Conservation (phyloP, 2,888 invertebrate species). For the Dioctria linearis region DNA sequence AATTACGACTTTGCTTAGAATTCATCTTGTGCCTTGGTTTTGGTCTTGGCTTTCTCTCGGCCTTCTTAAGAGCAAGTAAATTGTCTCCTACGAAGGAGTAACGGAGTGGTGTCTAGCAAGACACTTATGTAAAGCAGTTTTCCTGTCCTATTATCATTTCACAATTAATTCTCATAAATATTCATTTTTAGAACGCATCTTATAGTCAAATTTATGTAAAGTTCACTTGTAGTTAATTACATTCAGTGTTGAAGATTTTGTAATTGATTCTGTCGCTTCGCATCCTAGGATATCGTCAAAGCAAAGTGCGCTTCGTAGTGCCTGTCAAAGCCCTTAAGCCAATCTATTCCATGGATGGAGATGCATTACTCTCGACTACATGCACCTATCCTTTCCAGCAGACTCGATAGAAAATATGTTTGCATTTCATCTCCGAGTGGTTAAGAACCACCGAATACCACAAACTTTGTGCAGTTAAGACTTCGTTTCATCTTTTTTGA, state of each 20-base stretch:
- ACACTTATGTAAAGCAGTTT: slow-evolving; percentile 34
- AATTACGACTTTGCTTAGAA: slow-evolving; percentile 36
- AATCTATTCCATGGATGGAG: slow-evolving; percentile 14
- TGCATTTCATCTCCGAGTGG: background rate
- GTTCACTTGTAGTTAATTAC: slow-evolving; percentile 45
- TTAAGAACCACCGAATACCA: background rate
- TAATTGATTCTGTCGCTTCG: slow-evolving; percentile 40
- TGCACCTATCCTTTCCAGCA: background rate
- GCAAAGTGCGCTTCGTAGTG: slow-evolving; percentile 4
- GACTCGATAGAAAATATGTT: background rate
- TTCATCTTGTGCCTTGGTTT: slow-evolving; percentile 15
- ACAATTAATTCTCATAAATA: slow-evolving; percentile 48
- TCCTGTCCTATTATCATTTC: slow-evolving; percentile 47
- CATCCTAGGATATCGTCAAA: slow-evolving; percentile 10
- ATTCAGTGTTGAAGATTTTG: slow-evolving; percentile 46
- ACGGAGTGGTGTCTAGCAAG: slow-evolving; percentile 20
- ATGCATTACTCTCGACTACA: slow-evolving; percentile 5
- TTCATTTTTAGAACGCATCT: slow-evolving; percentile 45
- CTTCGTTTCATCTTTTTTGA: background rate
- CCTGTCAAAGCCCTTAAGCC: slow-evolving; percentile 12
- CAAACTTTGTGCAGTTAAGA: background rate
- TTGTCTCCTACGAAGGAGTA: slow-evolving; percentile 19
- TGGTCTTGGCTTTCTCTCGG: background rate
- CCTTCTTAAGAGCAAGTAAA: slow-evolving; percentile 25
- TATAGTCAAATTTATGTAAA: slow-evolving; percentile 45